phyloP scores from a whole-genome alignment of 2,888 invertebrate genomes.

The Anthrax anthrax region DNA sequence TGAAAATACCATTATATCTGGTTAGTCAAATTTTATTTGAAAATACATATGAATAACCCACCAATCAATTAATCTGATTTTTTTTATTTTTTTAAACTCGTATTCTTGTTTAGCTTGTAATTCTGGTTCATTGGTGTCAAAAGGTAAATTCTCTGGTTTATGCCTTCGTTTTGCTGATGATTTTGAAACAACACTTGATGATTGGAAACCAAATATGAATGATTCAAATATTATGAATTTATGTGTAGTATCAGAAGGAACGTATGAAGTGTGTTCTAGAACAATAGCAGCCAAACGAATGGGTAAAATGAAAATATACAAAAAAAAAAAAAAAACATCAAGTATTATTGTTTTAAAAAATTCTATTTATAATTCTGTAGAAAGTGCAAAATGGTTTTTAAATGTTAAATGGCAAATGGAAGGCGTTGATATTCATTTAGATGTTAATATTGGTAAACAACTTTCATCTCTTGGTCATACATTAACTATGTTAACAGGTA shows the following conservation, averaged over 20 bases:
- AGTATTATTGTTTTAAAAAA: neutral
- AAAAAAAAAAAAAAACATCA: neutral
- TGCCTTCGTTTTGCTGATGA: conserved; percentile 94
- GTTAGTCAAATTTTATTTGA: conserved; percentile 3
- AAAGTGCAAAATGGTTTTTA: conserved; percentile 95
- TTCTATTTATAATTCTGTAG: conserved; percentile 27
- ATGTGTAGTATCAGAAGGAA: conserved; percentile 97
- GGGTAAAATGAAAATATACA: conserved; percentile 40
- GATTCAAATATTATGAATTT: conserved; percentile 72
- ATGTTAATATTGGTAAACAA: conserved; percentile 92
- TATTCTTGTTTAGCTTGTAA: conserved; percentile 55
- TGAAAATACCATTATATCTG: conserved; percentile 80
- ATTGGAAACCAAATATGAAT: conserved; percentile 86
- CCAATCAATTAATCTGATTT: too few species aligned
- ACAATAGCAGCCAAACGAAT: conserved; percentile 76
- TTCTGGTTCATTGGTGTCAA: conserved; percentile 89
- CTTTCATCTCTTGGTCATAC: conserved; percentile 89
- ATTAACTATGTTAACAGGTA: conserved; percentile 82
- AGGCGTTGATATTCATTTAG: conserved; percentile 92
- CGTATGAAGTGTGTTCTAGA: conserved; percentile 74
- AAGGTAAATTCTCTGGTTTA: conserved; percentile 78
- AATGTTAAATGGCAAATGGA: conserved; percentile 99
- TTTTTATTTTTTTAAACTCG: neutral
- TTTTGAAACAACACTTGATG: conserved; percentile 90
- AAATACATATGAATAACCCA: conserved; percentile 34